phyloP scores from a whole-genome alignment of 2,113 vertebrate genomes.

The Taurulus bubalis region DNA sequence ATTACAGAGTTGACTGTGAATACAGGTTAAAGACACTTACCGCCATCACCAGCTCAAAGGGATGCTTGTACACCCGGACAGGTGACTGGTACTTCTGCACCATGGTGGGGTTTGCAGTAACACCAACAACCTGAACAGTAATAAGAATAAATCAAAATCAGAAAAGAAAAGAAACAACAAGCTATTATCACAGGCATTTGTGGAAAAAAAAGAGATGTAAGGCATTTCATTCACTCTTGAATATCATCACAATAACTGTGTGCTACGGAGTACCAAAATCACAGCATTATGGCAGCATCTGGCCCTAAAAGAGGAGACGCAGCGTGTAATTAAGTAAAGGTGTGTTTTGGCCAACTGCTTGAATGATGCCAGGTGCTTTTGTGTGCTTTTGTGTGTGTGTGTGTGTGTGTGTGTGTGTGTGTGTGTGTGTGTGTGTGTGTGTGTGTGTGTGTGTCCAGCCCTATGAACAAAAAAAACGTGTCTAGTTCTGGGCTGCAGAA shows the following conservation, averaged over 20 bases:
- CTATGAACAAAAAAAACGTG: neutral
- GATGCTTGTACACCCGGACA: constrained; percentile 95
- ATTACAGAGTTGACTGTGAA: constrained; percentile 17
- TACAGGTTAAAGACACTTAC: constrained; percentile 85
- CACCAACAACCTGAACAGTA: constrained; percentile 66
- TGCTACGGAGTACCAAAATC: constrained; percentile 5
- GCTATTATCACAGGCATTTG: neutral
- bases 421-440: constrained; percentile 9
- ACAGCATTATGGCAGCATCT: constrained; percentile 28
- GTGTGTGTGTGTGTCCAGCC: neutral
- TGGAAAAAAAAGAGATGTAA: neutral
- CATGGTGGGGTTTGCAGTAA: constrained; percentile 83
- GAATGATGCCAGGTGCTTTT: constrained; percentile 11
- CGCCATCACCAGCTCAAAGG: constrained; percentile 97
- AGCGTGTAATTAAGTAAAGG: constrained; percentile 33
- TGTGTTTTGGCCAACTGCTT: constrained; percentile 37
- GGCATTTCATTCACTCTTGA: constrained; percentile 24
- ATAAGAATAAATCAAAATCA: constrained; percentile 3
- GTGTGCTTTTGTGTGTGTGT: too few species aligned
- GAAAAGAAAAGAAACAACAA: neutral
- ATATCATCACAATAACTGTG: neutral
- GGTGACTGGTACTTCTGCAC: constrained; percentile 99
- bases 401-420: constrained; percentile 3
- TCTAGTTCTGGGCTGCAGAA: constrained; percentile 45
- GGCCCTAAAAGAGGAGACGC: constrained; percentile 2